Conservation (phyloP, 2,797 vertebrate species). For the Ctenopoma multispine region DNA sequence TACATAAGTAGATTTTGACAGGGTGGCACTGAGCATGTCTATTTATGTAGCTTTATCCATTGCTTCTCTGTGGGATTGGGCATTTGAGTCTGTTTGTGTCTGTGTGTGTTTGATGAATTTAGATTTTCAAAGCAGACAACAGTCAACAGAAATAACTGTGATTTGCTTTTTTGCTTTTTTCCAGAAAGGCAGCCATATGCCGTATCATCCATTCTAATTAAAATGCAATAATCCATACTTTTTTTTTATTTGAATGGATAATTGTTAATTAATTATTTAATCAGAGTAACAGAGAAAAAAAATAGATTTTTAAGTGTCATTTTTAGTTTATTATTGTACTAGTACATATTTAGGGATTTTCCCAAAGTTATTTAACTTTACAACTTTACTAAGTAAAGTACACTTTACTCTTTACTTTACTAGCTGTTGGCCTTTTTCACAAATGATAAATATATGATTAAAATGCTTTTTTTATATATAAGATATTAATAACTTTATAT, state of each 20-base stretch:
- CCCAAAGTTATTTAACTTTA: too few relatives aligned
- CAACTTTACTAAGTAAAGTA: too few relatives aligned
- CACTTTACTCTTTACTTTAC: background rate
- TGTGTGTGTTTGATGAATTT: constrained; percentile 51
- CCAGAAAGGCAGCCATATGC: constrained; percentile 17
- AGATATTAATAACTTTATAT: background rate
- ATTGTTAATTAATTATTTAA: background rate
- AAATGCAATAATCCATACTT: constrained; percentile 24
- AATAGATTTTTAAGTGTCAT: too few relatives aligned
- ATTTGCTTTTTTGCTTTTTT: constrained; percentile 22
- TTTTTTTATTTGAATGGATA: constrained; percentile 11
- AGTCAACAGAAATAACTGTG: constrained; percentile 51
- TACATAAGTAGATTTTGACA: constrained; percentile 73
- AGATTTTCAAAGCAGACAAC: constrained; percentile 61
- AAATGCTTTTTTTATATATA: background rate
- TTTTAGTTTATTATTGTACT: too few relatives aligned
- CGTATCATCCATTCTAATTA: constrained; percentile 23
- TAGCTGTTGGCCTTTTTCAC: background rate
- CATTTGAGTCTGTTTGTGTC: constrained; percentile 29
- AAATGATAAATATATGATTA: background rate
- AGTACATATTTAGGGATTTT: too few relatives aligned
- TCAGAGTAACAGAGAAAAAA: too few relatives aligned
- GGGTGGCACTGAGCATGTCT: constrained; percentile 61
- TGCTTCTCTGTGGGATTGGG: constrained; percentile 58
- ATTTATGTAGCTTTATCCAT: constrained; percentile 71